Percentiles rank a stretch among this genome's conserved stretches.
These are phyloP conservation scores for Zoroaster sp. DNA, from an alignment of 53 echinoderm and acorn worm species.

Conservation along the genomic window DNA sequence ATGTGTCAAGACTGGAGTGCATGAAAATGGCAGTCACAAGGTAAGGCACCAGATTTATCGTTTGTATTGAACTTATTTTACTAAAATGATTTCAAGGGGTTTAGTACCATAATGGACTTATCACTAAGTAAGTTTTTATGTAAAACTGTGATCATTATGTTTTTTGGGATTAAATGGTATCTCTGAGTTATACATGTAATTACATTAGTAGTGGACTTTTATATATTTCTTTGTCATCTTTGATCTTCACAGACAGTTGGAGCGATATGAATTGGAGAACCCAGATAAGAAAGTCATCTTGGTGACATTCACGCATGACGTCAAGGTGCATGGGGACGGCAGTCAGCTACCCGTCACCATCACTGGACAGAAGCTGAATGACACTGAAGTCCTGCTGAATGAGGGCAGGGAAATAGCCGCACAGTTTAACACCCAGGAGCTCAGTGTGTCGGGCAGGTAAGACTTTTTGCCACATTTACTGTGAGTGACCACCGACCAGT, in stretches of 20 bases:
- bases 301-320: conserved; percentile 72
- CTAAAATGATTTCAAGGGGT: no score
- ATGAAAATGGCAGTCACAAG: conserved; percentile 89
- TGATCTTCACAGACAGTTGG: conserved; percentile 76
- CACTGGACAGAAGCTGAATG: conserved; percentile 41
- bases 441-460: conserved; percentile 58
- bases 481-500: no score
- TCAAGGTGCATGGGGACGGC: conserved; percentile 70
- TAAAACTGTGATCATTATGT: no score
- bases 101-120: no score
- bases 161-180: no score
- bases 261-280: conserved; percentile 77
- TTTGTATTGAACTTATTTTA: no score
- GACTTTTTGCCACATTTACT: neutral
- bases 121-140: no score
- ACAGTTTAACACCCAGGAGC: conserved; percentile 39
- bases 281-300: conserved; percentile 74
- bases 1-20: conserved; percentile 79
- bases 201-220: no score
- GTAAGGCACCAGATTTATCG: conserved; percentile 32
- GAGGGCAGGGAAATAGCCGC: conserved; percentile 52
- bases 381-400: conserved; percentile 39
- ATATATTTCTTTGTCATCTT: neutral
- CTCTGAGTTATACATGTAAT: no score
- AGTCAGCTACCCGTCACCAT: conserved; percentile 24